Evolutionary conservation across 2,113 vertebrate genomes (phyloP).

Genomic region (Chloroceryle aenea): DNA sequence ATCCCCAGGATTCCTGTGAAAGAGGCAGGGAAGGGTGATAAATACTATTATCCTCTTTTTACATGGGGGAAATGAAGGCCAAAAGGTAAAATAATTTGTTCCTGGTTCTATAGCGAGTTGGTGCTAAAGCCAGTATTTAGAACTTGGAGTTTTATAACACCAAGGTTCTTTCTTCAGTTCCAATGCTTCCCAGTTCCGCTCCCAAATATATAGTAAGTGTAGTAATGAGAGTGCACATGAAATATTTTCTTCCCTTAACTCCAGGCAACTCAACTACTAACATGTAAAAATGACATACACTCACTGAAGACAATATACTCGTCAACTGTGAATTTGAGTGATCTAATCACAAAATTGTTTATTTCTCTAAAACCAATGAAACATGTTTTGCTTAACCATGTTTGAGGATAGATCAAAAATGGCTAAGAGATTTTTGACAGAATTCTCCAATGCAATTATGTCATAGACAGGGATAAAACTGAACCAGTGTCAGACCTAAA

Average conservation of each 20-base stretch:
- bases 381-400: background rate
- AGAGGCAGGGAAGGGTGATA: background rate
- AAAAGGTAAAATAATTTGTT: constrained; percentile 12
- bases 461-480: background rate
- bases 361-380: background rate
- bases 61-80: background rate
- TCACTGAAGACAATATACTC: background rate
- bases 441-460: background rate
- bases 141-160: background rate
- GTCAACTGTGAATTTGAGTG: background rate
- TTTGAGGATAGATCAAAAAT: constrained; percentile 7
- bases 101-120: background rate
- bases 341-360: background rate
- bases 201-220: background rate
- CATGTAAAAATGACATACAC: background rate
- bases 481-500: background rate
- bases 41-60: constrained; percentile 7
- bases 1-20: background rate
- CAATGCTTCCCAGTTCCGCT: background rate
- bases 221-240: background rate
- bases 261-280: background rate
- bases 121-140: background rate
- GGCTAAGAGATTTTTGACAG: background rate
- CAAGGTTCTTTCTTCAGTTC: background rate
- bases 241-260: background rate